These are phyloP conservation scores for Harpalus rubripes DNA, from an alignment of 2,888 invertebrate genomes.

Conservation along the genomic window DNA sequence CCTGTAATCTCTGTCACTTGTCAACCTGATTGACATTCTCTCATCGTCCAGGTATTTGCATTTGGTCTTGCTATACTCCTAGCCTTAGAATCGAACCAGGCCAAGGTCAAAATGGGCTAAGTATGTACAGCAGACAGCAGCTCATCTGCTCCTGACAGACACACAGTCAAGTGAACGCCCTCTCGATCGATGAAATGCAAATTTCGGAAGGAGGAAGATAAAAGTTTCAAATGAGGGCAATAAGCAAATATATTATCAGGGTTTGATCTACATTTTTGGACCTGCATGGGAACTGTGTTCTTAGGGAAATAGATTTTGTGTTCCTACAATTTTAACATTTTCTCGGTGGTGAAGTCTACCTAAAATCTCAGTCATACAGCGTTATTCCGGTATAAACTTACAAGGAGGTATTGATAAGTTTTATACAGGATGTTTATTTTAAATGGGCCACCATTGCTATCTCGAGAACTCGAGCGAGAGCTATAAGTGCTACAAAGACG, in stretches of 20 bases:
- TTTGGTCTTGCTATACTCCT: neutral
- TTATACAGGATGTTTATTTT: too few relatives aligned
- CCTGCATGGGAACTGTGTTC: too few relatives aligned
- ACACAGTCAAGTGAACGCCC: neutral
- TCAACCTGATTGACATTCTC: neutral
- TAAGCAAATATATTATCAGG: neutral
- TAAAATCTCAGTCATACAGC: too few relatives aligned
- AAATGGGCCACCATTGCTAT: too few relatives aligned
- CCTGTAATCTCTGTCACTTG: neutral
- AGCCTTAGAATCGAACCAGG: conserved; percentile 1
- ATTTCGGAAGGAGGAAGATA: neutral
- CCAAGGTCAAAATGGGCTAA: neutral
- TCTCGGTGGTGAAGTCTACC: too few relatives aligned
- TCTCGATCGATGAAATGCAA: neutral
- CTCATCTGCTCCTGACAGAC: neutral
- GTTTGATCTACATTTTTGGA: too few relatives aligned
- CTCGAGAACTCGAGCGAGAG: too few relatives aligned
- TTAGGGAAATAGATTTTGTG: too few relatives aligned
- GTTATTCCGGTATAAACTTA: too few relatives aligned
- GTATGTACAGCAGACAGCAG: neutral
- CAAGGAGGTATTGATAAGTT: too few relatives aligned
- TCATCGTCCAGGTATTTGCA: neutral
- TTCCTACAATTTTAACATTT: too few relatives aligned
- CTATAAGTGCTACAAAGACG: too few relatives aligned
- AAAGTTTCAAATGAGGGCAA: neutral